A percentile compares a stretch with the other conserved stretches of the same genome.
phyloP scores from a whole-genome alignment of 2,797 vertebrate genomes.

The Enteromius fasciolatus region DNA sequence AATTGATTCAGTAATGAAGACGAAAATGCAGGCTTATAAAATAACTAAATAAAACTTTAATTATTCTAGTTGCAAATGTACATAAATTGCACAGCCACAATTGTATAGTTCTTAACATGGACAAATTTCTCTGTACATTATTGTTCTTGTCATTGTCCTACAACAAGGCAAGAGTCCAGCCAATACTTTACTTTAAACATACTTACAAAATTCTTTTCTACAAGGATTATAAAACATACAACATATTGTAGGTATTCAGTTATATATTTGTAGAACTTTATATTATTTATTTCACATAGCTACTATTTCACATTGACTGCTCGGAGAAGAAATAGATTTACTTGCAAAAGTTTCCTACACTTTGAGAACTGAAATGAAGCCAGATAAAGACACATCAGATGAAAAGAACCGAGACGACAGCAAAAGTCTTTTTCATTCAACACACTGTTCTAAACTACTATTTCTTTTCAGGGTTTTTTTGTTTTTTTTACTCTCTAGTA shows the following conservation, averaged over 20 bases:
- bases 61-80: constrained; percentile 99
- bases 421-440: constrained; percentile 3
- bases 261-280: constrained; percentile 70
- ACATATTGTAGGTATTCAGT: constrained; percentile 79
- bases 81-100: constrained; percentile 99
- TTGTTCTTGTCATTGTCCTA: constrained; percentile 87
- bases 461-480: background rate
- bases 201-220: constrained; percentile 97
- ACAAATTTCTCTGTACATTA: constrained; percentile 95
- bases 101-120: constrained; percentile 84
- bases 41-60: constrained; percentile 99
- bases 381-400: constrained; percentile 27
- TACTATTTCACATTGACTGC: constrained; percentile 62
- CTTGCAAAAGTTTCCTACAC: constrained; percentile 30
- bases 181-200: constrained; percentile 92
- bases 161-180: constrained; percentile 83
- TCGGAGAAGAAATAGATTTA: constrained; percentile 35
- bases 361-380: constrained; percentile 27
- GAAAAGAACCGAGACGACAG: constrained; percentile 31
- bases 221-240: constrained; percentile 96
- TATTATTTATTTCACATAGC: constrained; percentile 59
- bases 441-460: constrained; percentile 15
- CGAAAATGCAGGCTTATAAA: constrained; percentile 76
- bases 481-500: constrained; percentile 20
- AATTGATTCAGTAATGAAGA: constrained; percentile 28